These are phyloP conservation scores for Canis aureus DNA, from an alignment of 2,113 vertebrate genomes.

Conservation along the genomic window DNA sequence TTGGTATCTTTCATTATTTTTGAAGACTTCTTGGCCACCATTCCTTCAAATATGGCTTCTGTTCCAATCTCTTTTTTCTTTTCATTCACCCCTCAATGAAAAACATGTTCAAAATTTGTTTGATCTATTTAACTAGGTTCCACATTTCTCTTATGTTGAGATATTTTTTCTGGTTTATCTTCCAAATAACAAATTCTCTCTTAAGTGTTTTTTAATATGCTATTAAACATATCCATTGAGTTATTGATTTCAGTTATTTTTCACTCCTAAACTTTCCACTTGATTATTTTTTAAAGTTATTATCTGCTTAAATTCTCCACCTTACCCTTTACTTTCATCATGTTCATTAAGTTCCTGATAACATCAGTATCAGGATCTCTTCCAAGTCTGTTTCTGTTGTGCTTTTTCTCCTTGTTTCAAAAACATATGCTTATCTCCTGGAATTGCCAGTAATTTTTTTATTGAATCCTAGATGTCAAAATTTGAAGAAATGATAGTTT, in stretches of 20 bases:
- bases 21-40: not conserved
- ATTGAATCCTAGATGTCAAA: slow-evolving; percentile 40
- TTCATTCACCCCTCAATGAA: not conserved
- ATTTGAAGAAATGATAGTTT: not conserved
- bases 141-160: not conserved
- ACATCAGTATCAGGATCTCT: not conserved
- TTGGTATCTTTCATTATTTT: slow-evolving; percentile 23
- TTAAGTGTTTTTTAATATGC: not conserved
- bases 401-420: not conserved
- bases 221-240: not conserved
- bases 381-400: not conserved
- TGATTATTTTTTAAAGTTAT: not conserved
- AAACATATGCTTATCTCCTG: not conserved
- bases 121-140: not conserved
- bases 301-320: not conserved
- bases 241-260: slow-evolving; percentile 9
- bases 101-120: slow-evolving; percentile 18
- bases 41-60: not conserved
- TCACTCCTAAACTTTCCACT: not conserved
- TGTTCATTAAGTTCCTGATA: slow-evolving; percentile 28
- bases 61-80: not conserved
- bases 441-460: not conserved
- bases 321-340: slow-evolving; percentile 34
- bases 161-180: slow-evolving; percentile 27
- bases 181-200: not conserved